Percentiles rank a stretch among this genome's conserved stretches.
Conservation (phyloP, 2,888 invertebrate species). For the Pardosa pseudoannulata region DNA sequence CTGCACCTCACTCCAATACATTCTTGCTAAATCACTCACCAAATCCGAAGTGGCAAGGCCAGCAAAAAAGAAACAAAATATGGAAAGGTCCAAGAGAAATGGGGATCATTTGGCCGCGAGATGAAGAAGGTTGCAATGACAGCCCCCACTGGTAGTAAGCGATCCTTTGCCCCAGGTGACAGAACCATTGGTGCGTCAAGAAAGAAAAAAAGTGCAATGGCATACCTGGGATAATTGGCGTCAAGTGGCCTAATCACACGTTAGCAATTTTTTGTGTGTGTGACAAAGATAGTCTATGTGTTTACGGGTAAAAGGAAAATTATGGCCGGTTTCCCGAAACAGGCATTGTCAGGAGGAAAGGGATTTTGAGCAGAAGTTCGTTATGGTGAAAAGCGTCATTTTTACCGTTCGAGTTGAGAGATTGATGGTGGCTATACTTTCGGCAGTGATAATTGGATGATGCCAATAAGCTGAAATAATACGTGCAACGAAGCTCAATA, state of each 20-base stretch:
- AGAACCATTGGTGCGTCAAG: conserved; percentile 46
- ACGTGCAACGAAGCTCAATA: neutral
- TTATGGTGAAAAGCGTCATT: neutral
- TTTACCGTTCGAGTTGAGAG: neutral
- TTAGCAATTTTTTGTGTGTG: conserved; percentile 3
- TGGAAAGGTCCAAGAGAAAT: neutral
- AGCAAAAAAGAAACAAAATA: neutral
- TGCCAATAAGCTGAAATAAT: too few relatives aligned
- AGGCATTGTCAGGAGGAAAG: neutral
- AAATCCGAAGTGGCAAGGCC: neutral
- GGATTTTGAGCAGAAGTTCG: neutral
- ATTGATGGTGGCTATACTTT: neutral
- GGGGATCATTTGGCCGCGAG: neutral
- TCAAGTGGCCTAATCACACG: conserved; percentile 62
- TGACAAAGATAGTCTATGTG: conserved; percentile 4
- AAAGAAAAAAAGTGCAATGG: conserved; percentile 40
- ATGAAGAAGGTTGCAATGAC: conserved; percentile 27
- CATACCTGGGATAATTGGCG: conserved; percentile 46
- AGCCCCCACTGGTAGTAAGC: conserved; percentile 36
- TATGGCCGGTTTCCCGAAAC: neutral
- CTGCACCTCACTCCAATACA: conserved; percentile 4
- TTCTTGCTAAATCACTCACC: conserved; percentile 2
- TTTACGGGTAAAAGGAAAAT: conserved; percentile 3
- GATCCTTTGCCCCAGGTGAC: conserved; percentile 56
- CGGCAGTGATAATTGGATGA: neutral